Evolutionary conservation across 1,140 invertebrate genomes (phyloP), one percentile per base, ranked within the genome.

Genomic region (Tribolium castaneum): DNA sequence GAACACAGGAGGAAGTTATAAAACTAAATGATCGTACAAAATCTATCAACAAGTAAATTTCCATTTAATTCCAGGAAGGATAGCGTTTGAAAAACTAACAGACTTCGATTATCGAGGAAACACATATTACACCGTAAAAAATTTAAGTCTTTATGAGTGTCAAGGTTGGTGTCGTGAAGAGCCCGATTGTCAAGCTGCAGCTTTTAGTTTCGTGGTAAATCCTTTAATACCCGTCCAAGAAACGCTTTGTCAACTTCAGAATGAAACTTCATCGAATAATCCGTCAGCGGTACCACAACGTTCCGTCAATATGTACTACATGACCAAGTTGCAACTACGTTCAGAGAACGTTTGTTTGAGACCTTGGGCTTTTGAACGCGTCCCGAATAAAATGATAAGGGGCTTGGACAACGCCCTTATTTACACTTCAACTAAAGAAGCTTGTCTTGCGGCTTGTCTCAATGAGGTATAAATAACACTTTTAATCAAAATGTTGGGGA

Each of bases 81-180:
- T 94, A 83, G 96, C 95, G 1, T 98, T 98, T 85, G 96, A 98
- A 86, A 98, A 98, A 87, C 87, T 98, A 75, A 97, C 97, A 72
- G 96, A 97, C 86, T 92, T 93, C 78, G 96, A 98, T 86, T 98
- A 96, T 86, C 89, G 93, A 52, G 96, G 96, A 19, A 96, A 93
- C 30, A 96, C 95, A 5, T 98, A 98, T 86, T 97, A 96, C 88
- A 97, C 94, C 16, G 95, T 97, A 45, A 92, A 95, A 83, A 98
- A 98, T 87, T 89, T 98, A 22, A 96, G 96, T 5, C 87, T 98
- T 30, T 97, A 96, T 89, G 96, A 98, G 87, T 98, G 96, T 86
- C 96, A 98, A 86, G 96, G 96, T 30, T 97, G 96, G 96, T 98
- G 96, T 86, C 88, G 95, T 75, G 95, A 97, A 84, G 96, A 98